These are phyloP conservation scores for Columba livia DNA, from an alignment of 2,113 vertebrate species.

Conservation along the genomic window DNA sequence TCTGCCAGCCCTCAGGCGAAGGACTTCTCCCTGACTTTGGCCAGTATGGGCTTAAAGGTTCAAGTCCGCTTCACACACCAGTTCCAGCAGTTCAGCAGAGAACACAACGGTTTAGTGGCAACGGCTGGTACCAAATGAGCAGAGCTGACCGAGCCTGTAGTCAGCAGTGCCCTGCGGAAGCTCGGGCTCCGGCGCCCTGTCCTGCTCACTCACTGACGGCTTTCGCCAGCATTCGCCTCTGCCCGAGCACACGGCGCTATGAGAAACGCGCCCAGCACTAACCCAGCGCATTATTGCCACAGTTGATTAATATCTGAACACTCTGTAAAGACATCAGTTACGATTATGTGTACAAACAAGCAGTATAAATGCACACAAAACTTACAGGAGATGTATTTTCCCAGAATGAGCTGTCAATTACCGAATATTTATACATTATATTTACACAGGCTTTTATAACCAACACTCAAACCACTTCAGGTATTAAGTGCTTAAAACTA, in stretches of 20 bases:
- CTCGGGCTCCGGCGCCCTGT: neutral
- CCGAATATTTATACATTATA: neutral
- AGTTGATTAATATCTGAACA: slow-evolving; percentile 25
- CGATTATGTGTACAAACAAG: neutral
- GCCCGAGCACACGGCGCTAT: neutral
- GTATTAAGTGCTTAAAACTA: slow-evolving; percentile 29
- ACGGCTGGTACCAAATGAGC: fast-evolving
- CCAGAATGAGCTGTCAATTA: slow-evolving; percentile 6
- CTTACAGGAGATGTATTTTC: neutral
- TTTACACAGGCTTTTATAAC: slow-evolving; percentile 22
- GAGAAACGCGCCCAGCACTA: neutral
- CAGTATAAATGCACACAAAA: neutral
- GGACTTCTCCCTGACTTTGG: neutral
- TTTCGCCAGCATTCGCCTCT: neutral
- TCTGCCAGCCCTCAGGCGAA: neutral
- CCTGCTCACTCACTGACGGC: neutral
- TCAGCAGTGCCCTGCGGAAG: neutral
- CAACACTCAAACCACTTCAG: slow-evolving; percentile 19
- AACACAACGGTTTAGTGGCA: neutral
- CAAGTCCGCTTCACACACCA: neutral
- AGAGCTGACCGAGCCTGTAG: neutral
- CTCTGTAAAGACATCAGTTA: neutral
- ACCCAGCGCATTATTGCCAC: neutral
- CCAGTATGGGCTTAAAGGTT: neutral
- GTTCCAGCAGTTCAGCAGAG: neutral